Evolutionary conservation across 2,888 invertebrate genomes (phyloP).

Genomic region (Oasisia sp.): DNA sequence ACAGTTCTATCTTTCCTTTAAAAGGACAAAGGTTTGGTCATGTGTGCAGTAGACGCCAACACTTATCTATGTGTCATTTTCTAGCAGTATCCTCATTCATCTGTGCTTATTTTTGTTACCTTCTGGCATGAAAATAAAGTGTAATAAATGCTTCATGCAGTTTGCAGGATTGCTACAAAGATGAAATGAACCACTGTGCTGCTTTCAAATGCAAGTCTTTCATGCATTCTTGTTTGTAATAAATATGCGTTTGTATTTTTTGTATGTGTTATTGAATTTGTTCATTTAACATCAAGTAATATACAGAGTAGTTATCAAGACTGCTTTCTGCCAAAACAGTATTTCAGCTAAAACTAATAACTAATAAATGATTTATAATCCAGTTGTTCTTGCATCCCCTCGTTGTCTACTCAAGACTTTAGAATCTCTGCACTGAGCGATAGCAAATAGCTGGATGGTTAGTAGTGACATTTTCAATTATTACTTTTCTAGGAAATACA

Average conservation of each 20-base stretch:
- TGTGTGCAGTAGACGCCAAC: not conserved
- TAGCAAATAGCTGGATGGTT: not conserved
- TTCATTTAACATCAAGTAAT: not conserved
- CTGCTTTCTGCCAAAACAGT: too few species aligned
- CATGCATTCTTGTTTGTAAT: not conserved
- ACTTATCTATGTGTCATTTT: not conserved
- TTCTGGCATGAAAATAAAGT: not conserved
- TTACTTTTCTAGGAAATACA: not conserved
- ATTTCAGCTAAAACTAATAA: too few species aligned
- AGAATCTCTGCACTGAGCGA: not conserved
- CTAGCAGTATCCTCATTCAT: not conserved
- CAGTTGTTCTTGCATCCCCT: not conserved
- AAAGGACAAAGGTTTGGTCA: not conserved
- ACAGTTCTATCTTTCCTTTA: not conserved
- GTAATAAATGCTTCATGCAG: not conserved
- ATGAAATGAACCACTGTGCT: not conserved
- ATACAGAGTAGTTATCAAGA: too few species aligned
- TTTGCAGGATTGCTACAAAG: not conserved
- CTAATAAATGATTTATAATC: not conserved
- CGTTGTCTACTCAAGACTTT: not conserved
- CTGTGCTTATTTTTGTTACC: not conserved
- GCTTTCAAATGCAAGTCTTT: constrained; percentile 1
- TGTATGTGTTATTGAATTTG: not conserved
- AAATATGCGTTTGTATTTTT: constrained; percentile 7
- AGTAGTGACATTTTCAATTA: not conserved